Evolutionary conservation across 2,888 invertebrate genomes (phyloP), one percentile per base, ranked within the genome.

Genomic region (Drosophila hamatofila): DNA sequence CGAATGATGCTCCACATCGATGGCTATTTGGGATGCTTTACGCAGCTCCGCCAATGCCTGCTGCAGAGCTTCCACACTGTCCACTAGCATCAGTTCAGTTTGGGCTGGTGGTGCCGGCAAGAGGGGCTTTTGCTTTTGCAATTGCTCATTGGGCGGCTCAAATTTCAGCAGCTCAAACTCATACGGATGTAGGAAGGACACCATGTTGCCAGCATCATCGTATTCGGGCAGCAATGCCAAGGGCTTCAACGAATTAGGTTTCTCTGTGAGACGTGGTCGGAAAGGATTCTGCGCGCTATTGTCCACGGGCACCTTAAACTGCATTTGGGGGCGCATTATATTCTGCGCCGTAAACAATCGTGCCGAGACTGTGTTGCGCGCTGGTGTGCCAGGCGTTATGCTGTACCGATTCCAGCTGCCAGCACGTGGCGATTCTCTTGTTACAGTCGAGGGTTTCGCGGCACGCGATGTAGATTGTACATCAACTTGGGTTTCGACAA

Each of bases 1-100:
- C 0, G 96, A 96, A 92, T 99, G 98, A 92, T 98, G 98, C 94
- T 97, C 97, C 56, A 99, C 94, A 94, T 99, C 99, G 0, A 99
- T 95, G 0, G 98, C 98, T 59, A 99, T 94, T 91, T 96, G 96
- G 3, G 93, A 92, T n/a, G 95, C 95, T 1, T 93, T 93, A 46
- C 94, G 93, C 68, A 99, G 93, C 72, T 96, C 96, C 1, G 94
- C 92, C 3, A 97, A 88, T 48, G 98, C 93, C 3, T 93, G 92
- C 51, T 95, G 93, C 3, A 99, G 90, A 61, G 96, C 94, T 1
- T 94, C 93, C 23, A 94, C 93, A 0, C 94, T 96, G 49, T 95
- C 95, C 0, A 99, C 94, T 74, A 95, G 94, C 4, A 95, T 94
- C 6, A 96, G 92, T 1, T 95, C 95, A 0, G 97, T 97, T 1